Base-by-base conservation (phyloP, 1,140 invertebrate genomes). In the Venustaconcha ellipsiformis region DNA sequence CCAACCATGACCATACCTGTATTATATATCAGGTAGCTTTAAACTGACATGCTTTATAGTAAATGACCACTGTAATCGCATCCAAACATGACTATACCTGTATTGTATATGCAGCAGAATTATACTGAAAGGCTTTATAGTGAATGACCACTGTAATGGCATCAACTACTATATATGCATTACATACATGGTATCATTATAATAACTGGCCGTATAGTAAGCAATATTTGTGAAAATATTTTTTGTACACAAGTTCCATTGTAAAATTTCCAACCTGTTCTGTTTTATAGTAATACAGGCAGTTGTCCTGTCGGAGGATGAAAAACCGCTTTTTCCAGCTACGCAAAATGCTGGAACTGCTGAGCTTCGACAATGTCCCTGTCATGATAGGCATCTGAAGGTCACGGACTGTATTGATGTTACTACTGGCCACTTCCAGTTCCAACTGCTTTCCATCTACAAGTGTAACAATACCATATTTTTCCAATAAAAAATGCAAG, bases 241-340 rank as follows among this genome's bases (percentile, higher is more conserved):
- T 62, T 62, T 8, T 62, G 20, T 23, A 62, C 5, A 23, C 14
- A 14, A 62, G 20, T 18, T 18, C 59, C 3, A 60, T 60, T 60
- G 12, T 4, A 26, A n/a, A 26, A 66, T 20, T 14, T 68, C 26
- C 81, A 86, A 92, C 91, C 85, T 89, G 83, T 74, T 97, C 94
- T 84, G 94, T 94, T 92, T 97, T 98, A 90, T 97, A 99, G 90
- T 96, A 98, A 90, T 98, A 98, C 64, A 99, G 92, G 90, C 96
- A 97, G 89, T 96, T 95, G 89, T 99, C 96, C 65, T 94, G 92
- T 77, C 96, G 94, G 56, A 99, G 91, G 63, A 95, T 94, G 90
- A 98, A 98, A 95, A 95, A 98, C 66, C 97, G 91, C 66, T 94
- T 92, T 67, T 95, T 94, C 97, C 97, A 99, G 12, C 78, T 82